A percentile compares a stretch with the other conserved stretches of the same genome.
Evolutionary conservation across 1,140 invertebrate genomes (phyloP).

Genomic region (Lysiphlebus fabarum): DNA sequence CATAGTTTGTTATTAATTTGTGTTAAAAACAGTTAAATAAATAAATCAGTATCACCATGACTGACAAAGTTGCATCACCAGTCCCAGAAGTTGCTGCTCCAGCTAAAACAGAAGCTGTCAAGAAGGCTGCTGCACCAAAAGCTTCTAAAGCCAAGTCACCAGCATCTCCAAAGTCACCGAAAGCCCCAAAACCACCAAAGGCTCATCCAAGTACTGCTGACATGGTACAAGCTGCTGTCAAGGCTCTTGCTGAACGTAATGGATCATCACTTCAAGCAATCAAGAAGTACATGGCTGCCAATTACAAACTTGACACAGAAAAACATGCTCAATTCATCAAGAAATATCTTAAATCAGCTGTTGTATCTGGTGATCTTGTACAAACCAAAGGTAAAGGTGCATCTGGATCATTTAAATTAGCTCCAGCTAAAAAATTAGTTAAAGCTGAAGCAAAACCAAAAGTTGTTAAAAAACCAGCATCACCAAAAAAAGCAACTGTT

Average conservation of each 20-base stretch:
- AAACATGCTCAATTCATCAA: constrained; percentile 61
- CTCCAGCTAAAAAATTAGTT: background rate
- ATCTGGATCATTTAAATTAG: constrained; percentile 18
- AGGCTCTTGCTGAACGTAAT: constrained; percentile 59
- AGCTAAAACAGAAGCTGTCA: background rate
- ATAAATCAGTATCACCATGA: constrained; percentile 1
- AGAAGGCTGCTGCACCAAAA: constrained; percentile 7
- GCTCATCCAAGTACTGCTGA: constrained; percentile 55
- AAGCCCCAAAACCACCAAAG: constrained; percentile 41
- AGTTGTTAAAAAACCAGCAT: background rate
- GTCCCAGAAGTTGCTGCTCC: background rate
- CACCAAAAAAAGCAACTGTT: constrained; percentile 3
- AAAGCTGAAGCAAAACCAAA: constrained; percentile 8
- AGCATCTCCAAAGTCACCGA: constrained; percentile 12
- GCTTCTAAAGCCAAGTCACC: constrained; percentile 37
- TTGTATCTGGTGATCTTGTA: constrained; percentile 56
- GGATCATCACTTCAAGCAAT: constrained; percentile 64
- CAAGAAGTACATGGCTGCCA: constrained; percentile 62
- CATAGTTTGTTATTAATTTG: too few species aligned
- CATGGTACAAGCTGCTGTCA: constrained; percentile 61
- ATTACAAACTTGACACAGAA: constrained; percentile 60
- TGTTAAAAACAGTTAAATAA: too few species aligned
- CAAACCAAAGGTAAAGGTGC: constrained; percentile 53
- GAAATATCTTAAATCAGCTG: constrained; percentile 60
- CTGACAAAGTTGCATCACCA: constrained; percentile 2